Evolutionary conservation across 2,113 vertebrate species (phyloP).

Genomic region (Himantopus leucocephalus): DNA sequence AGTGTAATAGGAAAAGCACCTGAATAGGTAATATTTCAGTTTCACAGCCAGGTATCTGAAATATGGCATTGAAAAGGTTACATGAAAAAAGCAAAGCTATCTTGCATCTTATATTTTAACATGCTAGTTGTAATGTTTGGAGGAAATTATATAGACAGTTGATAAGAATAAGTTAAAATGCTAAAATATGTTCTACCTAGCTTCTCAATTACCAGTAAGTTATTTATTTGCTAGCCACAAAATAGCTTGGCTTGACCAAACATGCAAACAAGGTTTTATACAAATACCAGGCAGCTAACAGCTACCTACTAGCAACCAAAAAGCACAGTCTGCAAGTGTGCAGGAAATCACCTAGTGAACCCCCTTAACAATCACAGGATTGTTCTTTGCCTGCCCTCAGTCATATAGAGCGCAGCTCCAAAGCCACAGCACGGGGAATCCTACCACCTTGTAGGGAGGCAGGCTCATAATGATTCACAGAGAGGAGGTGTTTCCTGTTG

Average conservation of each 20-base stretch:
- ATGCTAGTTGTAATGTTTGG: background rate
- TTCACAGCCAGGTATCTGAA: background rate
- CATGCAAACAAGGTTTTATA: background rate
- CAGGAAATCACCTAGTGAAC: background rate
- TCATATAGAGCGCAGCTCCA: background rate
- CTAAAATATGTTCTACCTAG: background rate
- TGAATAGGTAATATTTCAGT: background rate
- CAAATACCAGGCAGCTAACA: background rate
- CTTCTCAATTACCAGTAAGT: background rate
- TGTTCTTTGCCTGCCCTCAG: background rate
- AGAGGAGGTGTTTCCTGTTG: background rate
- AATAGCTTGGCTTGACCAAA: background rate
- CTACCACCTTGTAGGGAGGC: background rate
- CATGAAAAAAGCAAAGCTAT: background rate
- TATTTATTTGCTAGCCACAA: background rate
- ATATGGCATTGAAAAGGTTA: background rate
- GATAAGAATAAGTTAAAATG: background rate
- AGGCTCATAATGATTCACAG: background rate
- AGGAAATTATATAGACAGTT: rapidly evolving
- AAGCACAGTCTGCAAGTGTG: background rate
- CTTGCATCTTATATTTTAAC: background rate
- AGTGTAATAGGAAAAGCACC: background rate
- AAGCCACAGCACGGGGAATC: background rate
- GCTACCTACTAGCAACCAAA: background rate
- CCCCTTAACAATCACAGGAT: background rate